A percentile compares a stretch with the other conserved stretches of the same genome.
These are phyloP conservation scores for Etia nguti DNA, from an alignment of 2,113 vertebrate genomes.

Conservation along the genomic window DNA sequence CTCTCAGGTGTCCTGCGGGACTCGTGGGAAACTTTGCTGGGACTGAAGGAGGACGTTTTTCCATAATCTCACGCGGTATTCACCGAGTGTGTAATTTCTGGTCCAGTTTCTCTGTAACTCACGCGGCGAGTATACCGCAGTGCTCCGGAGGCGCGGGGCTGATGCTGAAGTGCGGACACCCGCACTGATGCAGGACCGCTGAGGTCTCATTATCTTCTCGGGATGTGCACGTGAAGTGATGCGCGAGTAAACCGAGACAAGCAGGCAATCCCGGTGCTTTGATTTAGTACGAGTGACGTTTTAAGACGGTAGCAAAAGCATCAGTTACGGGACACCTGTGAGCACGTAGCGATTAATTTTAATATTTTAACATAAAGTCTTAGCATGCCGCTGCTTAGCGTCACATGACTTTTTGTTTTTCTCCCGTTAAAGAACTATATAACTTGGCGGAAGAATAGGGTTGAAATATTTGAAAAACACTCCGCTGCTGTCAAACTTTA, in stretches of 20 bases:
- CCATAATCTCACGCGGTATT: background rate
- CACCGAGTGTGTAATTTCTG: accelerated
- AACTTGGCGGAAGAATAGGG: background rate
- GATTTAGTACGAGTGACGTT: background rate
- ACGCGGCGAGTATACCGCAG: slow-evolving; percentile 11
- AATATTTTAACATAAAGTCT: background rate
- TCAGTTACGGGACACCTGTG: background rate
- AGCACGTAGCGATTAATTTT: background rate
- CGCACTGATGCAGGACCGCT: slow-evolving; percentile 48
- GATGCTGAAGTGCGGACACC: slow-evolving; percentile 24
- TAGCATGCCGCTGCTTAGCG: background rate
- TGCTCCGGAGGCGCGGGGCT: slow-evolving; percentile 2
- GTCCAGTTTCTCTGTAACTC: background rate
- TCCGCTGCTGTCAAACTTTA: background rate
- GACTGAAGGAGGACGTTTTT: background rate
- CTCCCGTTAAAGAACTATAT: background rate
- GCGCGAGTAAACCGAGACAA: background rate
- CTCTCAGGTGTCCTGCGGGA: slow-evolving; percentile 67
- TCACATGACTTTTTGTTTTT: background rate
- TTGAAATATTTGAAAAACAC: background rate
- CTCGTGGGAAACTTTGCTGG: slow-evolving; percentile 51
- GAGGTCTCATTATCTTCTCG: background rate
- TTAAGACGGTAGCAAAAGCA: background rate
- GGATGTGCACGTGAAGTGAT: slow-evolving; percentile 35
- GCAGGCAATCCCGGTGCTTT: background rate